Conservation (phyloP, 2,888 invertebrate genomes). For the Erpobdella octoculata region DNA sequence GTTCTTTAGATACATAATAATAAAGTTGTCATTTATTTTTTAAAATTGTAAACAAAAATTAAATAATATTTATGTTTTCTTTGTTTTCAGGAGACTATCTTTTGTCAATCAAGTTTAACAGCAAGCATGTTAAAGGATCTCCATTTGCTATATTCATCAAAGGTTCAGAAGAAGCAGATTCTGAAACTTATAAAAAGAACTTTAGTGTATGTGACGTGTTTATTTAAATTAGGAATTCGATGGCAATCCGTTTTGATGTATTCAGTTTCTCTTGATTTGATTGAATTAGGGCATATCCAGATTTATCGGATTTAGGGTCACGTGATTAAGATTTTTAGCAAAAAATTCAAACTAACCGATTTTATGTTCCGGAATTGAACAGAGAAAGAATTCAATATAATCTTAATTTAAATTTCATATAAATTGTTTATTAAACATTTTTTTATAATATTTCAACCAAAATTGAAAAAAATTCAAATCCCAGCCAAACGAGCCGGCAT, state of each 20-base stretch:
- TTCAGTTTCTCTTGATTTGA: no score
- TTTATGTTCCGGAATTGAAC: no score
- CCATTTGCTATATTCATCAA: conserved; percentile 61
- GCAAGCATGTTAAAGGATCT: conserved; percentile 93
- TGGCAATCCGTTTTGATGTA: no score
- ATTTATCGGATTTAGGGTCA: background rate
- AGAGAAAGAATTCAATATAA: background rate
- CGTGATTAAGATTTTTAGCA: background rate
- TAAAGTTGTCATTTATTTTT: no score
- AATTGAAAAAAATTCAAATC: background rate
- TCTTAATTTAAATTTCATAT: background rate
- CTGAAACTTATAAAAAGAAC: no score
- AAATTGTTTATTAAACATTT: background rate
- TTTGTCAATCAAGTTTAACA: conserved; percentile 91
- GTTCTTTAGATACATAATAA: no score
- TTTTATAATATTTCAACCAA: background rate
- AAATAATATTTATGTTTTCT: no score
- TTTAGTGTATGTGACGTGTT: no score
- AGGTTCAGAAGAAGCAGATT: background rate
- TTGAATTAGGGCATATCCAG: background rate
- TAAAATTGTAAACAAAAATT: no score
- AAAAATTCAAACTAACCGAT: no score
- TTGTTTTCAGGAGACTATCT: conserved; percentile 74
- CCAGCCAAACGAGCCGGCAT: conserved; percentile 8
- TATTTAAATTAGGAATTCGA: no score